Evolutionary conservation across 2,113 vertebrate species (phyloP), one percentile per base, ranked within the genome.

Genomic region (Miniopterus natalensis): DNA sequence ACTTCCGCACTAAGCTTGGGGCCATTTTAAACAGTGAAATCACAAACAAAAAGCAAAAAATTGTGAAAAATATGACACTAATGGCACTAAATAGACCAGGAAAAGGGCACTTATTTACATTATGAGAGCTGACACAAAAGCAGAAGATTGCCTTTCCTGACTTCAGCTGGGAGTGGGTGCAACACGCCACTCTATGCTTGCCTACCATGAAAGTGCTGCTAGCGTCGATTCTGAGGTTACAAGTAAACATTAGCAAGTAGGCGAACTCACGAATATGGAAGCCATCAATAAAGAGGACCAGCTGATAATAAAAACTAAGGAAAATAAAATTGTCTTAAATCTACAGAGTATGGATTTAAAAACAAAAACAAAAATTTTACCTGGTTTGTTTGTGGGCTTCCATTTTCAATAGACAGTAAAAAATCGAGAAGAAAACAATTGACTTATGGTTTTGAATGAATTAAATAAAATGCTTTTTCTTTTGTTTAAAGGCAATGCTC

Each of bases 301-400:
- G 2, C 12, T 71, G 10, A 75, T 42, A 53, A 51, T 8, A 31
- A 84, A 66, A 71, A 42, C 66, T 65, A 80, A 49, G n/a, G 14
- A 77, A 88, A 77, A 51, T 61, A 4, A 51, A 84, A 74, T 9
- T 78, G 15, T 59, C n/a, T 94, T 93, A 66, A 81, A 74, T 5
- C 3, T 66, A 57, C 13, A 66, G 3, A n/a, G 4, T 87, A 40
- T 55, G 31, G 49, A 71, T 53, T 0, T 42, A 47, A 80, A 84
- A 86, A 23, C 2, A 51, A 92, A 57, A 14, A 75, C 13, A 84
- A n/a, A 92, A 53, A 29, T 31, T 6, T 5, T 36, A 55, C 13
- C 4, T 59, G 6, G 23, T 73, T 47, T 68, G 0, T 40, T 25
- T 23, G 1, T 0, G 2, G 10, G 1, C 1, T 79, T 77, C 4